Evolutionary conservation across 2,113 vertebrate genomes (phyloP), one percentile per base, ranked within the genome.

Genomic region (Holacanthus passer): DNA sequence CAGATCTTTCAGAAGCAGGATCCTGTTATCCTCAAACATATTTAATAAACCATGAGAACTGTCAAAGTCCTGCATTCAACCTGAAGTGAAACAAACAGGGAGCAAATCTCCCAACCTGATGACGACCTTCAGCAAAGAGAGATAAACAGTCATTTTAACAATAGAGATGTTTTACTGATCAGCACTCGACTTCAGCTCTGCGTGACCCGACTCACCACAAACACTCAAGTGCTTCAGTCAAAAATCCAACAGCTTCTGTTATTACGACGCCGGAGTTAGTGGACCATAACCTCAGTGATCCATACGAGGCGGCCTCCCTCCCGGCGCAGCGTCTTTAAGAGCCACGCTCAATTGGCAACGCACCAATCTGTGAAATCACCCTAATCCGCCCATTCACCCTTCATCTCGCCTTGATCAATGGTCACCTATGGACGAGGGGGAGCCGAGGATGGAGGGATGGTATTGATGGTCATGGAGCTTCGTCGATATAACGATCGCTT

Each of bases 381-480:
- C 79, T 85, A 87, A 87, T 81, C 81, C 79, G 1, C 70, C 84
- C 45, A 50, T 81, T 82, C 73, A 55, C 65, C 80, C 88, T 77
- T 84, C 82, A 88, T 73, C 79, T 58, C 2, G 22, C 39, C 75
- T 6, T 83, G 90, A 92, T 92, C 89, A 83, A 93, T 91, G 78
- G 32, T 74, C 78, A 87, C 80, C 79, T 66, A 63, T 77, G 37
- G 82, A 71, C n/a, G 8, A 7, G 37, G 52, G 47, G 55, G 50
- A 48, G 73, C 41, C 0, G 35, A 31, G 45, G 78, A 13, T 37
- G 70, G 83, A 69, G 66, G 66, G 83, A 11, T 11, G 73, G 24
- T 71, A 89, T 83, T 63, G 85, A 87, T 65, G 69, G 73, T 76
- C 81, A 58, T 60, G 78, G 37, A 88, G 75, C n/a, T 10, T 0